Conservation (phyloP, 2,888 invertebrate species). For the Encarsia formosa region DNA sequence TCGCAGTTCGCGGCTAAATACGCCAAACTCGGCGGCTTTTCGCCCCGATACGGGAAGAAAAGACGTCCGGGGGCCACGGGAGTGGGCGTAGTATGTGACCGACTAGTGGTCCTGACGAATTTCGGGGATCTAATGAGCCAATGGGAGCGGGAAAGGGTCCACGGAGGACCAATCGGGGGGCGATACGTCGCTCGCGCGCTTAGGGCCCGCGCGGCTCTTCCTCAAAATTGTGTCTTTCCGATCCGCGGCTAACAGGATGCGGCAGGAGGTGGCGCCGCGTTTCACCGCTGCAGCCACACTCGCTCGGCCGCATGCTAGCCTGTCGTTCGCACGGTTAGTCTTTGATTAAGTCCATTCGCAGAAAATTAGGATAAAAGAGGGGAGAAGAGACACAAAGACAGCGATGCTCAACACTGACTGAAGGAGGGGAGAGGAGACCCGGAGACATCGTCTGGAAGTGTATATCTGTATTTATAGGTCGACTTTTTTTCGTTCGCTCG, state of each 20-base stretch:
- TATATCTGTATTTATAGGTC: too few species aligned
- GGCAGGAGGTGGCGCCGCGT: slow-evolving; percentile 24
- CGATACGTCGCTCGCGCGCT: slow-evolving; percentile 44
- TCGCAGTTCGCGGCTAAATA: not conserved
- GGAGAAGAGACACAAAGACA: slow-evolving; percentile 21
- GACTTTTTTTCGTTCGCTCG: too few species aligned
- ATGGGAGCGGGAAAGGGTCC: slow-evolving; percentile 46
- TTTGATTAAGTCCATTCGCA: slow-evolving; percentile 52
- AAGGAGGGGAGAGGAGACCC: too few species aligned
- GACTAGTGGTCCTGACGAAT: slow-evolving; percentile 38
- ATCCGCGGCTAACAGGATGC: slow-evolving; percentile 44
- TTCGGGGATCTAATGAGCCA: slow-evolving; percentile 40
- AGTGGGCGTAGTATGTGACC: too few species aligned
- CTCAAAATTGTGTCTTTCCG: slow-evolving; percentile 52
- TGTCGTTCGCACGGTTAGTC: slow-evolving; percentile 46
- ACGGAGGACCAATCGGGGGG: slow-evolving; percentile 44
- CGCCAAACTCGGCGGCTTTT: too few species aligned
- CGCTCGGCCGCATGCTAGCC: slow-evolving; percentile 27
- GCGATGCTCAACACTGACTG: too few species aligned
- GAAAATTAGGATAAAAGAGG: slow-evolving; percentile 37
- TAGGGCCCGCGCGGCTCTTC: slow-evolving; percentile 51
- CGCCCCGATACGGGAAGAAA: too few species aligned
- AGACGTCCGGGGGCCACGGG: too few species aligned
- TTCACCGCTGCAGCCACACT: too few species aligned
- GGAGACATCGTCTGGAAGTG: too few species aligned